phyloP scores from a whole-genome alignment of 2,888 invertebrate genomes.

The Aromia moschata region DNA sequence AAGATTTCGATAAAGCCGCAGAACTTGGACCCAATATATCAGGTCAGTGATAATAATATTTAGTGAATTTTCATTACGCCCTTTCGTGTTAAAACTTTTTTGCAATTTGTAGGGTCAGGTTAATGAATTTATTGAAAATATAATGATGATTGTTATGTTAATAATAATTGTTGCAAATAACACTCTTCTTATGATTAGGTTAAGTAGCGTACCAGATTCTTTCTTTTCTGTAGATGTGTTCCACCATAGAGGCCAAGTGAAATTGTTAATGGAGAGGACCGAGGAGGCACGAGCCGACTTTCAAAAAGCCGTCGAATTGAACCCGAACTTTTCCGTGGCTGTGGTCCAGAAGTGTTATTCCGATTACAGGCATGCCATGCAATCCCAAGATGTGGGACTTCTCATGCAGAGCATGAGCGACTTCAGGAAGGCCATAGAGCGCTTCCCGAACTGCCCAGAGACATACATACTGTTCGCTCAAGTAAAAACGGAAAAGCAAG shows the following conservation, averaged over 20 bases:
- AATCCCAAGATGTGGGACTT: constrained; percentile 63
- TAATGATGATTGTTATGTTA: too few species aligned
- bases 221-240: constrained; percentile 91
- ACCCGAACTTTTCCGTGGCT: constrained; percentile 86
- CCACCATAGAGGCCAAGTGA: constrained; percentile 91
- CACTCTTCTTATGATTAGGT: too few species aligned
- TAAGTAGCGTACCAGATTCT: too few species aligned
- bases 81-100: too few species aligned
- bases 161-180: too few species aligned
- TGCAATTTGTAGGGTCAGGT: too few species aligned
- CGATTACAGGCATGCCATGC: constrained; percentile 71
- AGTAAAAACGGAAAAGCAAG: constrained; percentile 84
- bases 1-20: constrained; percentile 82
- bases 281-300: constrained; percentile 86
- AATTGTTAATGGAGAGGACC: constrained; percentile 82
- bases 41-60: constrained; percentile 41
- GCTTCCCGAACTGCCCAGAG: constrained; percentile 86
- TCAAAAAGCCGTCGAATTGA: constrained; percentile 80
- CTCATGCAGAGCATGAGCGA: constrained; percentile 74
- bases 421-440: constrained; percentile 79
- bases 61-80: too few species aligned
- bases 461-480: constrained; percentile 85
- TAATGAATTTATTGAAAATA: too few species aligned
- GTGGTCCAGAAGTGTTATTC: constrained; percentile 91
- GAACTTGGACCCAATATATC: constrained; percentile 76